These are phyloP conservation scores for Aporophyla lueneburgensis DNA, from an alignment of 2,888 invertebrate species.

Conservation along the genomic window DNA sequence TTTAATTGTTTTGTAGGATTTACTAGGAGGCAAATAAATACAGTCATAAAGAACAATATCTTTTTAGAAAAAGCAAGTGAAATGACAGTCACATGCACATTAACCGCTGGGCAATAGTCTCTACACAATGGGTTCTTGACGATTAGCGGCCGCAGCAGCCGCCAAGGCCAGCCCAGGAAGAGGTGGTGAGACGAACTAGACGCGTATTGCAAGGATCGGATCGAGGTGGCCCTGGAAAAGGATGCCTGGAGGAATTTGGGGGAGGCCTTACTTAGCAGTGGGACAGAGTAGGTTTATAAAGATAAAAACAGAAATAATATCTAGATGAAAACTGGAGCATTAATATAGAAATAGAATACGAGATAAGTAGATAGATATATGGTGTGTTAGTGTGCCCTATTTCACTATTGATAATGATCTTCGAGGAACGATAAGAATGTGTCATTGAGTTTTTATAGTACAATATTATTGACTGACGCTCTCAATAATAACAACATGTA, in stretches of 20 bases:
- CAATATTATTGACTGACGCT: constrained; percentile 2
- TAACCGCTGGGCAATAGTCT: too few species aligned
- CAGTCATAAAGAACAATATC: not conserved
- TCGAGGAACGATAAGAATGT: constrained; percentile 38
- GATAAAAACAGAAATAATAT: not conserved
- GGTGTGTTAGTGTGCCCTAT: constrained; percentile 31
- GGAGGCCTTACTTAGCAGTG: too few species aligned
- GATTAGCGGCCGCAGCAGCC: too few species aligned
- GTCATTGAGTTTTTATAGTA: constrained; percentile 12
- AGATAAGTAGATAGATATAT: not conserved
- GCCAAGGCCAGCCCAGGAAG: too few species aligned
- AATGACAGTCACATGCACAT: too few species aligned
- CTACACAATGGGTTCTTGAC: too few species aligned
- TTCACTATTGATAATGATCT: constrained; percentile 39
- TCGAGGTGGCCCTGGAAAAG: too few species aligned
- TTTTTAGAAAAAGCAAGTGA: too few species aligned
- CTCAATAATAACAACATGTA: constrained; percentile 12
- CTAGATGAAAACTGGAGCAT: not conserved
- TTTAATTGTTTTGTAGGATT: constrained; percentile 1
- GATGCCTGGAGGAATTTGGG: too few species aligned
- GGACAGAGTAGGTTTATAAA: too few species aligned
- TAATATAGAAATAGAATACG: not conserved
- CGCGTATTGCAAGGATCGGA: too few species aligned
- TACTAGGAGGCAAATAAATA: not conserved
- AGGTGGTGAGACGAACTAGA: too few species aligned